These are phyloP conservation scores for Trichonephila clavipes DNA, from an alignment of 1,140 invertebrate species.

Conservation along the genomic window DNA sequence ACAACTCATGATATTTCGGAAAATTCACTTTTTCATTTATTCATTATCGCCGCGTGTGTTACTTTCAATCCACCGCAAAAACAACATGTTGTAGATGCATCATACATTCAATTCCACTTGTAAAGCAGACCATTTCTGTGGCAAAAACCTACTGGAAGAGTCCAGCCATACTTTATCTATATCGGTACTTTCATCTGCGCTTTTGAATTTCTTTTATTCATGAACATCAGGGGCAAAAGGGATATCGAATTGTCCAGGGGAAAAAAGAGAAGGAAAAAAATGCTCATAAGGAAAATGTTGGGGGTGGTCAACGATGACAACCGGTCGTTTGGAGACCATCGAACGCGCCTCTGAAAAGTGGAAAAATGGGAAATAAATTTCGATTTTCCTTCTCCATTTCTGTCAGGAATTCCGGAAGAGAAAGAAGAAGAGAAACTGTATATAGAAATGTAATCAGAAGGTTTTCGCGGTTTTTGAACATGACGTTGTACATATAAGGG, in stretches of 20 bases:
- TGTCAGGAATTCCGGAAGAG: background rate
- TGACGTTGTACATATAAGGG: background rate
- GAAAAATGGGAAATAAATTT: slow-evolving; percentile 38
- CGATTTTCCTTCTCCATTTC: slow-evolving; percentile 31
- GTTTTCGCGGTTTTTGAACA: slow-evolving; percentile 24
- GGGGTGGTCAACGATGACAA: background rate
- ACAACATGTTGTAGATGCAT: background rate
- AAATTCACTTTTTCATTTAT: background rate
- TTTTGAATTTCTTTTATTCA: slow-evolving; percentile 13
- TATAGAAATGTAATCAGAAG: slow-evolving; percentile 38
- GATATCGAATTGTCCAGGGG: background rate
- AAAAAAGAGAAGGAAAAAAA: background rate
- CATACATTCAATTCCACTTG: background rate
- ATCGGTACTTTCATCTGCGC: background rate
- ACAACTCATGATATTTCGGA: background rate
- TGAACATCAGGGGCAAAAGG: background rate
- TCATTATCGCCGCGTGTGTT: background rate
- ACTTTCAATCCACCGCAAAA: background rate
- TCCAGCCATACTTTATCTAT: background rate
- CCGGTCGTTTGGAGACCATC: background rate
- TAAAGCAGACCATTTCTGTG: background rate
- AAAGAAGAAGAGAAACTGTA: background rate
- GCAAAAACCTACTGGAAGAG: background rate
- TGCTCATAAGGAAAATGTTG: background rate
- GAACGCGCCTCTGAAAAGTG: background rate